A percentile compares a stretch with the other conserved stretches of the same genome.
Conservation (phyloP, 2,113 vertebrate species). For the Carassius carassius region DNA sequence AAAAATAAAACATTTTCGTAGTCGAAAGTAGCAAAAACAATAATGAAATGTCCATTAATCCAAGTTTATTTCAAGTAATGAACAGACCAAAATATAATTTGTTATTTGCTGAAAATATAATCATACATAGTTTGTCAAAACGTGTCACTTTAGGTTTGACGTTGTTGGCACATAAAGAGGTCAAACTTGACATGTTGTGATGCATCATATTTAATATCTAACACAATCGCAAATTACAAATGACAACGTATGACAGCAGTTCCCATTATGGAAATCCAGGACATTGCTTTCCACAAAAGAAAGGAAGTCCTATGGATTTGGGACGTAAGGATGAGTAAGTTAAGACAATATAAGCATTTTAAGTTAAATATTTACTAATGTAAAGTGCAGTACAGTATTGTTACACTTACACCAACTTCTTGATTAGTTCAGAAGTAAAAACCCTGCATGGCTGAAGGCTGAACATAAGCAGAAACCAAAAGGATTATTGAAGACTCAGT, state of each 20-base stretch:
- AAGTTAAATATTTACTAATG: not conserved
- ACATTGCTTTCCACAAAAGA: not conserved
- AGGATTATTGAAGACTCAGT: slow-evolving; percentile 3
- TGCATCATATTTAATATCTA: too few species aligned
- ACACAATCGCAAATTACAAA: too few species aligned
- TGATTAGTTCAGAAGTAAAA: slow-evolving; percentile 5
- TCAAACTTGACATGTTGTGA: too few species aligned
- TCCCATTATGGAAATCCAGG: not conserved
- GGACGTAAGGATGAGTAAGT: not conserved
- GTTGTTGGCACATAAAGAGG: too few species aligned
- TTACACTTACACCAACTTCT: not conserved
- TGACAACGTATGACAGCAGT: too few species aligned
- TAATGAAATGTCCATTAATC: not conserved
- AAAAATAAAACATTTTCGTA: not conserved
- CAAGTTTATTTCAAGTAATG: not conserved
- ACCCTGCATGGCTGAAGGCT: not conserved
- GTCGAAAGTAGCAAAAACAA: not conserved
- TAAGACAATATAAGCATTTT: not conserved
- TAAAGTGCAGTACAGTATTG: not conserved
- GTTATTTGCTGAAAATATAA: not conserved
- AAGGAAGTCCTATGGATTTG: not conserved
- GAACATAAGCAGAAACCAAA: slow-evolving; percentile 3
- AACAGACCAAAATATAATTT: not conserved
- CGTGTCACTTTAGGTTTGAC: too few species aligned
- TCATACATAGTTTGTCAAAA: too few species aligned